phyloP scores from a whole-genome alignment of 2,888 invertebrate genomes.

The Tortrix viridana region DNA sequence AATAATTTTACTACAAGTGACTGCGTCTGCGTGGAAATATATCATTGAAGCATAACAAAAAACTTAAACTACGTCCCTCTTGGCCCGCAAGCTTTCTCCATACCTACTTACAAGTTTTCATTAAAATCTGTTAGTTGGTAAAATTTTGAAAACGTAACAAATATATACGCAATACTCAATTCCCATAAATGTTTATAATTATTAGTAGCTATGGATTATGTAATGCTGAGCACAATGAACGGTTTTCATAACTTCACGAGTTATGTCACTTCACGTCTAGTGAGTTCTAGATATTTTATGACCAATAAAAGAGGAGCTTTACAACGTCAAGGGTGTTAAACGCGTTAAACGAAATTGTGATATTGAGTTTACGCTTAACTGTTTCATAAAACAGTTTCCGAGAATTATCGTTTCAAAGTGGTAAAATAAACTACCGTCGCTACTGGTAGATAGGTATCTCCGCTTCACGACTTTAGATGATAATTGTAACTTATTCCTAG shows the following conservation, averaged over 20 bases:
- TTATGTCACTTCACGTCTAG: conserved; percentile 19
- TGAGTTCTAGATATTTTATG: conserved; percentile 30
- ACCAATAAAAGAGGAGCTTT: conserved; percentile 27
- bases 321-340: conserved; percentile 30
- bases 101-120: too few species aligned
- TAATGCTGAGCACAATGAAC: conserved; percentile 11
- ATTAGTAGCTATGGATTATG: neutral
- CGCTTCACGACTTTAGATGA: neutral
- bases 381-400: conserved; percentile 31
- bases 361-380: conserved; percentile 33
- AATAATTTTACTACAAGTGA: too few species aligned
- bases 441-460: neutral
- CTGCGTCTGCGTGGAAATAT: too few species aligned
- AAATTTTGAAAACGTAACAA: too few species aligned
- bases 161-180: too few species aligned
- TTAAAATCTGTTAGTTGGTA: too few species aligned
- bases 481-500: neutral
- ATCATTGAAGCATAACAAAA: too few species aligned
- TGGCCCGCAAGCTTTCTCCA: too few species aligned
- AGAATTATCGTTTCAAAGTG: conserved; percentile 3
- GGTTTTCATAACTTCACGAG: conserved; percentile 21
- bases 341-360: conserved; percentile 31
- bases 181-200: too few species aligned
- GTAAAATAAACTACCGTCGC: conserved; percentile 15
- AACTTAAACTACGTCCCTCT: too few species aligned